Conservation (phyloP, 1,140 invertebrate genomes). For the Hycleus phaleratus region DNA sequence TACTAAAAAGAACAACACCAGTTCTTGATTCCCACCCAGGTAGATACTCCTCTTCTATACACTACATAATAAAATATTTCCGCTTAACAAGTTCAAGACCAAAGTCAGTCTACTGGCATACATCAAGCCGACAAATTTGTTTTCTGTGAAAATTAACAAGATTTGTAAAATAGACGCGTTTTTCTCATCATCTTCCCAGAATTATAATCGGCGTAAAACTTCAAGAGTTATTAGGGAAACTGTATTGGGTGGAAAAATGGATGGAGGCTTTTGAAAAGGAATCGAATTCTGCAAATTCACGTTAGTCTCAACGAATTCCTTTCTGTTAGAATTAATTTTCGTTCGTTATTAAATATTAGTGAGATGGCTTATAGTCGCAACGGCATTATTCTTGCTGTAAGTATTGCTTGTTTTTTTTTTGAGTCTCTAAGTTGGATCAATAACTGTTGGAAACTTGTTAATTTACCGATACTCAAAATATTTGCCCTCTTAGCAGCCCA, state of each 20-base stretch:
- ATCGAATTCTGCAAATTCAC: not conserved
- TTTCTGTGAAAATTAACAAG: not conserved
- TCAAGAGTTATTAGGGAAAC: not conserved
- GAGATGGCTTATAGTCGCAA: slow-evolving; percentile 1
- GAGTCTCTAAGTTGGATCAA: not conserved
- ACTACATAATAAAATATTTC: slow-evolving; percentile 13
- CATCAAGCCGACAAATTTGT: slow-evolving; percentile 9
- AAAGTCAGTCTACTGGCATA: slow-evolving; percentile 18
- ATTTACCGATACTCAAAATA: slow-evolving; percentile 16
- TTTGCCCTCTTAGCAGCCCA: slow-evolving; percentile 15
- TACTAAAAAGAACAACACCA: no score
- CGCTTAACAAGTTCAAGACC: slow-evolving; percentile 20
- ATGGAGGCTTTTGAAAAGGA: slow-evolving; percentile 4
- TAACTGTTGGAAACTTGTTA: not conserved
- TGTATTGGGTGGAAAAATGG: not conserved
- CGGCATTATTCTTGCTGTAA: not conserved
- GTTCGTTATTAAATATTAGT: not conserved
- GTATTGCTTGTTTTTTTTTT: not conserved
- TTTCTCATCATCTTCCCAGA: not conserved
- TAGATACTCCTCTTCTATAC: not conserved
- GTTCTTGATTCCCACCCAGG: slow-evolving; percentile 14
- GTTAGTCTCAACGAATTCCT: not conserved
- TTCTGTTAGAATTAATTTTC: not conserved
- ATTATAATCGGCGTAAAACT: not conserved
- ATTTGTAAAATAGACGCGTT: not conserved